Percentiles rank a stretch among this genome's conserved stretches.
Conservation (phyloP, 2,113 vertebrate genomes). For the Dolichotis patagonum region DNA sequence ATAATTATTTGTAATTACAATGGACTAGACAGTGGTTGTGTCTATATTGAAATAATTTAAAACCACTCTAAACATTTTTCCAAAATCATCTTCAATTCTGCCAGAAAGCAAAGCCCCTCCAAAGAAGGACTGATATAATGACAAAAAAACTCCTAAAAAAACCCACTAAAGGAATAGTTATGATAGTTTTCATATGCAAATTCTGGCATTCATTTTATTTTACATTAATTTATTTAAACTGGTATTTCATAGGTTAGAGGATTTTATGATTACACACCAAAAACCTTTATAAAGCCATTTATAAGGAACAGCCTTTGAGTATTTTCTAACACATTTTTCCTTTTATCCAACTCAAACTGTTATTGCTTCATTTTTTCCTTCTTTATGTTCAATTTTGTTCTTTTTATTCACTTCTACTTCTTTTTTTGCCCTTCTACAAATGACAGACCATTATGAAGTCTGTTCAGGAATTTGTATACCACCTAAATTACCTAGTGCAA, state of each 20-base stretch:
- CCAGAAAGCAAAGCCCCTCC: constrained; percentile 57
- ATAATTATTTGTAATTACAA: constrained; percentile 53
- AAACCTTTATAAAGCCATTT: constrained; percentile 78
- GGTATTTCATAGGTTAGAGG: constrained; percentile 76
- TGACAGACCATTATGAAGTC: neutral
- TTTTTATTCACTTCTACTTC: constrained; percentile 59
- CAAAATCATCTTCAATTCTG: constrained; percentile 48
- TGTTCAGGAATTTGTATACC: constrained; percentile 25
- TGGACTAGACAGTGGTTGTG: neutral
- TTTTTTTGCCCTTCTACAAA: constrained; percentile 44
- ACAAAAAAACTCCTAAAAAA: constrained; percentile 76
- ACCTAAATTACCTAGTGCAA: constrained; percentile 28
- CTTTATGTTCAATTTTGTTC: constrained; percentile 53
- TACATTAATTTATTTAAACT: constrained; percentile 81
- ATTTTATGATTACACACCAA: constrained; percentile 80
- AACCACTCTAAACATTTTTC: constrained; percentile 48
- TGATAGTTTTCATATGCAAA: constrained; percentile 79
- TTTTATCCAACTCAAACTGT: constrained; percentile 66
- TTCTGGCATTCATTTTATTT: constrained; percentile 75
- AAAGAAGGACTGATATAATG: constrained; percentile 70
- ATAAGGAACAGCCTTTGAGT: constrained; percentile 72
- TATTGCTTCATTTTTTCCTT: constrained; percentile 66
- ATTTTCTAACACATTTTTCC: constrained; percentile 65
- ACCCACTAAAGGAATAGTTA: constrained; percentile 71
- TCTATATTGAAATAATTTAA: constrained; percentile 60